A percentile compares a stretch with the other conserved stretches of the same genome.
phyloP scores from a whole-genome alignment of 2,797 vertebrate species.

The Pogonophryne albipinna region DNA sequence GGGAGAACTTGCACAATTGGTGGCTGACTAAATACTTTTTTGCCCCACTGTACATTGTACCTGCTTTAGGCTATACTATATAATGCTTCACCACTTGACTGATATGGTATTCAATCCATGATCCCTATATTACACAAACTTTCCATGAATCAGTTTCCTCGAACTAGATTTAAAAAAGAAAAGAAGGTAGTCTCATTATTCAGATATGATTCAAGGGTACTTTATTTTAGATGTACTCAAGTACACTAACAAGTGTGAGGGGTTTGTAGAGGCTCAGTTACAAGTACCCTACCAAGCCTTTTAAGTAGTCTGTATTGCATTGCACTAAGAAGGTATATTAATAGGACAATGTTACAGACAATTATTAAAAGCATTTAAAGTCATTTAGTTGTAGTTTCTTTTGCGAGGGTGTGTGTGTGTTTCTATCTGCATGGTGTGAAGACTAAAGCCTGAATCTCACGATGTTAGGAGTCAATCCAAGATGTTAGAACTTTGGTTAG shows the following conservation, averaged over 20 bases:
- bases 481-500: neutral
- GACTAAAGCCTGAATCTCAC: neutral
- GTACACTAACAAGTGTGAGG: neutral
- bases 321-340: neutral
- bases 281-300: neutral
- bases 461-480: no score
- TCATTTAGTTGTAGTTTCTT: no score
- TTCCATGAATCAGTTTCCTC: neutral
- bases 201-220: neutral
- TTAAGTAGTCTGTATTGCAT: neutral
- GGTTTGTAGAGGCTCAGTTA: neutral
- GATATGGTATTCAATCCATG: neutral
- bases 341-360: no score
- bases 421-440: neutral
- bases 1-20: no score
- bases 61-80: neutral
- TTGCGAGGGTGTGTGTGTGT: neutral
- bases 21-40: no score
- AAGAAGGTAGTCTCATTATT: neutral
- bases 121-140: neutral
- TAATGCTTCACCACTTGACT: neutral
- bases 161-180: neutral
- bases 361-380: no score
- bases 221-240: constrained; percentile 1
- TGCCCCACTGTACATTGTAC: no score